phyloP scores from a whole-genome alignment of 2,113 vertebrate genomes.

The Hyaena hyaena region DNA sequence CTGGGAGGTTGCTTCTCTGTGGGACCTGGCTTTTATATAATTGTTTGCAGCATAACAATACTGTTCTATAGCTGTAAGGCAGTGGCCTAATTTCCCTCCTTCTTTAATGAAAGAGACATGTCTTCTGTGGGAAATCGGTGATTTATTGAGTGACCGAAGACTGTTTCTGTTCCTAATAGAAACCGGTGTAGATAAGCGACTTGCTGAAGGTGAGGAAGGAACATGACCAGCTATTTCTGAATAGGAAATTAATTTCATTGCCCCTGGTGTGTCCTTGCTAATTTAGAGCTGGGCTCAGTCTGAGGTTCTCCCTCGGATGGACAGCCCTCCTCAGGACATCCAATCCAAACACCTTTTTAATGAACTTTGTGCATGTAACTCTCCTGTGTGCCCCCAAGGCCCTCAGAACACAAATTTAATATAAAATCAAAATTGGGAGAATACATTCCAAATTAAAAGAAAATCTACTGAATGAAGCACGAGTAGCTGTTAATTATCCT shows the following conservation, averaged over 20 bases:
- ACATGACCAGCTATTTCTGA: conserved; percentile 11
- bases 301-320: not conserved
- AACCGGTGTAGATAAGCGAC: not conserved
- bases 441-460: conserved; percentile 1
- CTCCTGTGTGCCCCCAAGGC: not conserved
- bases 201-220: not conserved
- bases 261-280: conserved; percentile 19
- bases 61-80: not conserved
- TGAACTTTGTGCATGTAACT: not conserved
- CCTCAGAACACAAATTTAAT: not conserved
- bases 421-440: conserved; percentile 35
- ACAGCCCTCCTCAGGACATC: not conserved
- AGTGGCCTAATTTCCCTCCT: conserved; percentile 40
- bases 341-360: conserved; percentile 27
- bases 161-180: conserved; percentile 30
- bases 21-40: conserved; percentile 33
- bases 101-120: conserved; percentile 41
- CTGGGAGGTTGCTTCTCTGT: not conserved
- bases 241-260: conserved; percentile 57
- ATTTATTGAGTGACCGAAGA: conserved; percentile 1
- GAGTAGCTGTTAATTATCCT: conserved; percentile 2
- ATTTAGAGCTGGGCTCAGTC: not conserved
- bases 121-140: conserved; percentile 23
- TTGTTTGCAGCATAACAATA: conserved; percentile 17
- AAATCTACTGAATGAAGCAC: not conserved